A percentile compares a stretch with the other conserved stretches of the same genome.
Evolutionary conservation across 92 coral and sea anemone genomes (phyloP).

Genomic region (Phymanthus crucifer): DNA sequence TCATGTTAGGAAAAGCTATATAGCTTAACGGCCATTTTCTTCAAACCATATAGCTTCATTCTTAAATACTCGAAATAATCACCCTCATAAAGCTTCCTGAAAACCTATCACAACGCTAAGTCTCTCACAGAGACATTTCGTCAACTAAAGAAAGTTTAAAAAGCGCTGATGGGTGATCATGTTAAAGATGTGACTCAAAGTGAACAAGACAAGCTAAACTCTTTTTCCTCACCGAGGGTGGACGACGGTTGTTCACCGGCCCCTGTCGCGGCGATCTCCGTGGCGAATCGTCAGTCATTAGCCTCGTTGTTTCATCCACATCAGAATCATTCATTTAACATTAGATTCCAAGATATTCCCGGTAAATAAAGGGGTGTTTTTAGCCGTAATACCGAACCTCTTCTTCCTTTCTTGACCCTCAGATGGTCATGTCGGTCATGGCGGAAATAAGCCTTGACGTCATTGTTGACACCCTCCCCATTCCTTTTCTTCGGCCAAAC

Average conservation of each 20-base stretch:
- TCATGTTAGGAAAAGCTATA: not conserved
- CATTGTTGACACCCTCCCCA: conserved; percentile 45
- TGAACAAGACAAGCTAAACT: not conserved
- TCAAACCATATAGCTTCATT: not conserved
- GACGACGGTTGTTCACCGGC: not conserved
- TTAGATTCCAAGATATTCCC: not conserved
- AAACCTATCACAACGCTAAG: not conserved
- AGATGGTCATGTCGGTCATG: conserved; percentile 75
- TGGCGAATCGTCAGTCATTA: conserved; percentile 72
- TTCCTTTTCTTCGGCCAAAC: not conserved
- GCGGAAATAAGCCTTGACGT: conserved; percentile 87
- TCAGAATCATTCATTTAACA: conserved; percentile 72
- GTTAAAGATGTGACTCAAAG: not conserved
- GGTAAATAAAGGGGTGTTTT: not conserved
- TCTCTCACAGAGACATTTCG: not conserved
- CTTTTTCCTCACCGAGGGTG: not conserved
- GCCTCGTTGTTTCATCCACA: conserved; percentile 80
- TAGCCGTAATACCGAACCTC: not conserved
- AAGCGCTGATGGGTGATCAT: not conserved
- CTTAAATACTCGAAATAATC: not conserved
- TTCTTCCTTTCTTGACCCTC: not conserved
- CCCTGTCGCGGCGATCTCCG: conserved; percentile 31
- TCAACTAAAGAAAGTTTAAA: not conserved
- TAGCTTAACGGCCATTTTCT: no score
- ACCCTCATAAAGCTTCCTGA: not conserved